These are phyloP conservation scores for Notodonta ziczac DNA, from an alignment of 2,888 invertebrate genomes.

Conservation along the genomic window DNA sequence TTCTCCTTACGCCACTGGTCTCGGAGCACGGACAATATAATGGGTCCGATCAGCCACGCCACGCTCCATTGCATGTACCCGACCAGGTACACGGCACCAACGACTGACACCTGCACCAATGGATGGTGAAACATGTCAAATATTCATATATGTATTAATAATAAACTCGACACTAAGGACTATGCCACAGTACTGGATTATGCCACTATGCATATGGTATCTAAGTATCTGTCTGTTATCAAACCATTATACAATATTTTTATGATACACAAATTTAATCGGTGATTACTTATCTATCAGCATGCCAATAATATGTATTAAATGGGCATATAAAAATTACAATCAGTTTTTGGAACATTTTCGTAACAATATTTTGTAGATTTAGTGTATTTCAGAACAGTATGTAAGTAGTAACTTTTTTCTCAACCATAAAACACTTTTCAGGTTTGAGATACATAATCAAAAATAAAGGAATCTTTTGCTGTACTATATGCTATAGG, in stretches of 20 bases:
- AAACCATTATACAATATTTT: constrained; percentile 8
- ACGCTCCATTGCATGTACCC: constrained; percentile 95
- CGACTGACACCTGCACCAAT: constrained; percentile 85
- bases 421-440: too few relatives aligned
- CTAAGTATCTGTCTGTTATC: neutral
- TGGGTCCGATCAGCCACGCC: constrained; percentile 93
- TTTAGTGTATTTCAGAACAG: too few relatives aligned
- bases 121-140: constrained; percentile 15
- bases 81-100: constrained; percentile 90
- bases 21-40: constrained; percentile 91
- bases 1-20: constrained; percentile 92
- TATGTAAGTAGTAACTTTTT: too few relatives aligned
- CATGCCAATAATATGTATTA: too few relatives aligned
- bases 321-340: too few relatives aligned
- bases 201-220: neutral
- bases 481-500: too few relatives aligned
- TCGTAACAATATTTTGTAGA: too few relatives aligned
- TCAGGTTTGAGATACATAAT: too few relatives aligned
- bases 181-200: neutral
- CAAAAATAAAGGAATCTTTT: too few relatives aligned
- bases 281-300: constrained; percentile 5
- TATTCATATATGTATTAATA: constrained; percentile 7
- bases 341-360: too few relatives aligned
- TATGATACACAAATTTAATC: constrained; percentile 6
- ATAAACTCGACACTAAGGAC: neutral